Percentiles rank a stretch among this genome's conserved stretches.
Conservation (phyloP, 2,888 invertebrate genomes). For the Orthosia gothica region DNA sequence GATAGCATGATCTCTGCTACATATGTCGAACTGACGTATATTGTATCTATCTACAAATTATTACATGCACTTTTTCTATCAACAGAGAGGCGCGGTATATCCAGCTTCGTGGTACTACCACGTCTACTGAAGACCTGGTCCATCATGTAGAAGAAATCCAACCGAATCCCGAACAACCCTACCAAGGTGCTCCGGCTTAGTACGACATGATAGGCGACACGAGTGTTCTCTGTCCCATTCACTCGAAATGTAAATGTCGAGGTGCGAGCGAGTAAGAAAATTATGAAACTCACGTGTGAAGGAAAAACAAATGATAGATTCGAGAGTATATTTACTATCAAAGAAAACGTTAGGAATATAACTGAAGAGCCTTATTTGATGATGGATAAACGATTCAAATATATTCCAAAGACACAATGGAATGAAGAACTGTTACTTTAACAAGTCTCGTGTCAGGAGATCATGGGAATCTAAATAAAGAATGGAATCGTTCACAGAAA, state of each 20-base stretch:
- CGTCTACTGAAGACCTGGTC: slow-evolving; percentile 67
- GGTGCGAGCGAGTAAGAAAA: slow-evolving; percentile 15
- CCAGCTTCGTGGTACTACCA: slow-evolving; percentile 78
- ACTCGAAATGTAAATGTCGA: not conserved
- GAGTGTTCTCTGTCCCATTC: slow-evolving; percentile 14
- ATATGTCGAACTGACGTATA: too few species aligned
- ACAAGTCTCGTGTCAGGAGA: not conserved
- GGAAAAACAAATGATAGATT: not conserved
- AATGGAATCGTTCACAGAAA: not conserved
- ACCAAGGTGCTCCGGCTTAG: slow-evolving; percentile 78
- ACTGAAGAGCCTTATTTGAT: slow-evolving; percentile 3
- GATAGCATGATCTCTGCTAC: too few species aligned
- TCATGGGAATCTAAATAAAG: slow-evolving; percentile 29
- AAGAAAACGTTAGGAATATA: slow-evolving; percentile 8
- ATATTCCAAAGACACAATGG: slow-evolving; percentile 3
- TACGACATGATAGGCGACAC: not conserved
- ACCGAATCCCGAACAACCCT: slow-evolving; percentile 67
- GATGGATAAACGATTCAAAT: slow-evolving; percentile 28
- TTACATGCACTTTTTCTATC: slow-evolving; percentile 46
- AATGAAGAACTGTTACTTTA: slow-evolving; percentile 24
- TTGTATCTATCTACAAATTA: too few species aligned
- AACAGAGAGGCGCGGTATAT: slow-evolving; percentile 83
- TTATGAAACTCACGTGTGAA: not conserved
- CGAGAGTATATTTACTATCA: not conserved
- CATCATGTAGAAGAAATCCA: slow-evolving; percentile 56